Conservation (phyloP, 2,888 invertebrate species). For the Lissonota sp. region DNA sequence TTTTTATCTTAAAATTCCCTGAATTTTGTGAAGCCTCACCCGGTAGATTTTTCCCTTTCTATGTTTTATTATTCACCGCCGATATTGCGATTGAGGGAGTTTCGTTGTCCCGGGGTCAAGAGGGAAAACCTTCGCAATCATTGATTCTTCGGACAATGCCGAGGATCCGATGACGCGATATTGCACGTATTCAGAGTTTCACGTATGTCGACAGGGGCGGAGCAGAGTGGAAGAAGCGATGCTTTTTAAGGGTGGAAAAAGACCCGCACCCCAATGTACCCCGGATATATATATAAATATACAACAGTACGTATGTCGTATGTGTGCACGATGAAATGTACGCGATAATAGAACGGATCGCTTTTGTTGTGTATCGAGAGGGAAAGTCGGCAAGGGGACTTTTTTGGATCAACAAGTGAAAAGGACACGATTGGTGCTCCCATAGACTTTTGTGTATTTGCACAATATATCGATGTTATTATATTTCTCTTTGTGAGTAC, state of each 20-base stretch:
- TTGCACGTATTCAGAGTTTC: slow-evolving; percentile 29
- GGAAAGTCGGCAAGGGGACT: slow-evolving; percentile 19
- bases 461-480: too few species aligned
- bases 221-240: slow-evolving; percentile 7
- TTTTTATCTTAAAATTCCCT: too few species aligned
- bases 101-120: slow-evolving; percentile 69
- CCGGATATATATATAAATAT: not conserved
- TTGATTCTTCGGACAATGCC: slow-evolving; percentile 63
- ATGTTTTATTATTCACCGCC: not conserved
- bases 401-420: slow-evolving; percentile 68
- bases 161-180: slow-evolving; percentile 60
- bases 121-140: slow-evolving; percentile 68
- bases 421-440: slow-evolving; percentile 41
- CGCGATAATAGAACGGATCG: slow-evolving; percentile 59
- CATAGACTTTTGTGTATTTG: slow-evolving; percentile 21
- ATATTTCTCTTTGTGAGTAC: too few species aligned
- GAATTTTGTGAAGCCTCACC: too few species aligned
- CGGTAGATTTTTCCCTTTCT: too few species aligned
- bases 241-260: slow-evolving; percentile 59
- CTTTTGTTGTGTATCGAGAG: slow-evolving; percentile 48
- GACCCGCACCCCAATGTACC: slow-evolving; percentile 40
- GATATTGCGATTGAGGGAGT: slow-evolving; percentile 48
- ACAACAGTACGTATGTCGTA: slow-evolving; percentile 54
- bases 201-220: not conserved
- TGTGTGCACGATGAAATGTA: slow-evolving; percentile 47